Base-by-base conservation (phyloP, 2,888 invertebrate genomes). In the Branchellion lobata region DNA sequence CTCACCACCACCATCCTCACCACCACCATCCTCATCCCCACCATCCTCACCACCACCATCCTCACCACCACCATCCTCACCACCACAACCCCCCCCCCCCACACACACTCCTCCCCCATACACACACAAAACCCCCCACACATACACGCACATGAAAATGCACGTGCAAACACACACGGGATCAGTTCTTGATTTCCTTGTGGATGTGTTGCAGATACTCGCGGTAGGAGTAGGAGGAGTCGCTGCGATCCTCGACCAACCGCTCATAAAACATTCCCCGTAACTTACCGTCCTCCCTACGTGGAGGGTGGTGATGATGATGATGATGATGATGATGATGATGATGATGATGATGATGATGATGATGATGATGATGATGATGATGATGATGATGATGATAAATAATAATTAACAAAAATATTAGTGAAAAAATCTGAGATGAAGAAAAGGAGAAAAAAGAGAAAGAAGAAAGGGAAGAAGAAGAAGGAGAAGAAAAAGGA, bases 181-280 rank as follows among this genome's bases (percentile, higher is more conserved):
- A 40, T 69, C 69, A 81, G 24, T 36, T 36, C 74, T 87, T 87
- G 21, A 86, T 81, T 80, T 87, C 86, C 79, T 86, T 85, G 80
- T 87, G 86, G 68, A 89, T 81, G 90, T 96, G 95, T 89, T 98
- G 96, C 88, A 99, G 90, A 90, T 99, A 99, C 91, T 99, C 98
- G 88, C 95, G 94, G 90, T 98, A 98, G 84, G 96, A 95, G 89
- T 96, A 92, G 78, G 94, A 92, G 80, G 93, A 93, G 87, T 99
- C 98, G 82, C 93, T 92, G 85, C 96, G 91, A 89, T 99, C 99
- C 88, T 99, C 98, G 73, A 96, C 91, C 85, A 99, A 91, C 84
- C 92, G 92, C 86, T 96, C 94, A 82, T 93, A 92, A 89, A 99
- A 96, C 84, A 92, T 87, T 80, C 91, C 90, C 83, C 94, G 91